Conservation (phyloP, 2,888 invertebrate genomes). For the Poecilobothrus nobilitatus region DNA sequence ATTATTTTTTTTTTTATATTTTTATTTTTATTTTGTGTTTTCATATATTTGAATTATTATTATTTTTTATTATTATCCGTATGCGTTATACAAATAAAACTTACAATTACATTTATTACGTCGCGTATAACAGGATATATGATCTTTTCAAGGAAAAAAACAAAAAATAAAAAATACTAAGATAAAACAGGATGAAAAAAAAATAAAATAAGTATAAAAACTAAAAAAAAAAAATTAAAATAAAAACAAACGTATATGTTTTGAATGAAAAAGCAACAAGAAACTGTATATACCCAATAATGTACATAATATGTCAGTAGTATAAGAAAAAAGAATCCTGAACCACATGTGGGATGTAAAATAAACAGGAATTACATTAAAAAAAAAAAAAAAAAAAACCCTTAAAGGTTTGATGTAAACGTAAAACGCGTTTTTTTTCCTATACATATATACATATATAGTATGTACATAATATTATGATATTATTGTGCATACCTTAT, state of each 20-base stretch:
- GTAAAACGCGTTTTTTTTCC: not conserved
- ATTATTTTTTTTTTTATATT: not conserved
- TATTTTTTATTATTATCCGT: not conserved
- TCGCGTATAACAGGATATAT: slow-evolving; percentile 2
- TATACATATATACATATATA: not conserved
- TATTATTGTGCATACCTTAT: too few relatives aligned
- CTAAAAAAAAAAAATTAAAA: too few relatives aligned
- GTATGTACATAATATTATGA: too few relatives aligned
- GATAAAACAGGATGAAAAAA: not conserved
- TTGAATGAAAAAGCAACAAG: not conserved
- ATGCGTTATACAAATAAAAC: not conserved
- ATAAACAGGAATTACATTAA: not conserved
- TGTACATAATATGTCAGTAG: too few relatives aligned
- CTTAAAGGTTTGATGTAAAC: not conserved
- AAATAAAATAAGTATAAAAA: too few relatives aligned
- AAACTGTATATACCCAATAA: not conserved
- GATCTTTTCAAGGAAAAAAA: not conserved
- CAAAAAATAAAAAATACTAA: not conserved
- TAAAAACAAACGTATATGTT: not conserved
- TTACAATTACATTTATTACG: not conserved
- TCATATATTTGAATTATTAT: not conserved
- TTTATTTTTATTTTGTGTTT: too few relatives aligned
- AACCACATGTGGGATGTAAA: not conserved
- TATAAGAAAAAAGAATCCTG: not conserved
- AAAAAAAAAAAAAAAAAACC: not conserved